Percentiles rank a stretch among this genome's conserved stretches.
Evolutionary conservation across 2,888 invertebrate species (phyloP).

Genomic region (Ryuthela nishihirai): DNA sequence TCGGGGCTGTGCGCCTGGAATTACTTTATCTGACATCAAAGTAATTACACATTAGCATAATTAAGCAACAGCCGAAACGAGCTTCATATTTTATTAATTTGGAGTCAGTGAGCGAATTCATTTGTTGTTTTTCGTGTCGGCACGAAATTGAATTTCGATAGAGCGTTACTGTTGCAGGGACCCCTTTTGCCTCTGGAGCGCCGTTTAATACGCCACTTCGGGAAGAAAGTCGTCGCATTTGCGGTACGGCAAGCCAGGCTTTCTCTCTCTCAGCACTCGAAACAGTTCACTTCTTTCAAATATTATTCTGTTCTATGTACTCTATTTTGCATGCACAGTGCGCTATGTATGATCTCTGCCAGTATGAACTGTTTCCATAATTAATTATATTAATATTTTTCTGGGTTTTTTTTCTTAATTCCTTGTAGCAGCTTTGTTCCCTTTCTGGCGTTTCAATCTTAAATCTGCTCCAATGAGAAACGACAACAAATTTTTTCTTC

Average conservation of each 20-base stretch:
- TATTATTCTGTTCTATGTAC: slow-evolving; percentile 23
- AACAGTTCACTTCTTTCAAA: slow-evolving; percentile 4
- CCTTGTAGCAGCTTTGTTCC: too few relatives aligned
- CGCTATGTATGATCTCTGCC: slow-evolving; percentile 27
- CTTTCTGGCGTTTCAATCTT: too few relatives aligned
- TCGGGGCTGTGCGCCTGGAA: slow-evolving; percentile 33
- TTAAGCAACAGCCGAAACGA: slow-evolving; percentile 38
- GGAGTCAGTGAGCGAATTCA: slow-evolving; percentile 33
- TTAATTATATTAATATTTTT: slow-evolving; percentile 34
- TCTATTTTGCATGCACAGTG: slow-evolving; percentile 35
- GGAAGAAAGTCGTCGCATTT: too few relatives aligned
- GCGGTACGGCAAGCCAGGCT: too few relatives aligned
- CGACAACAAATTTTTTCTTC: too few relatives aligned
- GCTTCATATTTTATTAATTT: slow-evolving; percentile 40
- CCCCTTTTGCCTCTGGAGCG: too few relatives aligned
- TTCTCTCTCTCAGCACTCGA: neutral
- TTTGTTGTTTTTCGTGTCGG: slow-evolving; percentile 37
- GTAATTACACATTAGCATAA: slow-evolving; percentile 39
- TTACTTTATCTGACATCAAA: slow-evolving; percentile 39
- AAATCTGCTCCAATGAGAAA: too few relatives aligned
- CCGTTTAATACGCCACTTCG: too few relatives aligned
- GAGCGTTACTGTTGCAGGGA: neutral
- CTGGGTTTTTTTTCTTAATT: neutral
- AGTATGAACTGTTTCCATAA: slow-evolving; percentile 35
- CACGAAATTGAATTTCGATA: slow-evolving; percentile 38